Evolutionary conservation across 1,140 invertebrate genomes (phyloP).

Genomic region (Conopomorpha cramerella): DNA sequence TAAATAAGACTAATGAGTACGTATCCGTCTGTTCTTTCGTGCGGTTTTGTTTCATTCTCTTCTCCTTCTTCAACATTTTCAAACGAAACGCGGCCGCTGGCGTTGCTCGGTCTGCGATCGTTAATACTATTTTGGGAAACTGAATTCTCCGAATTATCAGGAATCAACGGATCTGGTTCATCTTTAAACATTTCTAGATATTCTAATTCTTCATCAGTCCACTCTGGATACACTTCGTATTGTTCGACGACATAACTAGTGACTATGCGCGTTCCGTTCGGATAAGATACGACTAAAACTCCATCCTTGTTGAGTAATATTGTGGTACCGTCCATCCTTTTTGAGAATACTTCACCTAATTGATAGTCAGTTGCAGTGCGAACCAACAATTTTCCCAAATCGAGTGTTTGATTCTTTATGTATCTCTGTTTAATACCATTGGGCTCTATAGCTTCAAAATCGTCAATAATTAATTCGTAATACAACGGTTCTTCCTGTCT

Average conservation of each 20-base stretch:
- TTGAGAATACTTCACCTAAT: conserved; percentile 56
- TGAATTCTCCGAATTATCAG: conserved; percentile 17
- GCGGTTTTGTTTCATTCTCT: conserved; percentile 6
- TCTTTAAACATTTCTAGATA: conserved; percentile 18
- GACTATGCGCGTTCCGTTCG: conserved; percentile 58
- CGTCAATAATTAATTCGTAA: conserved; percentile 30
- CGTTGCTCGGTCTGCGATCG: conserved; percentile 3
- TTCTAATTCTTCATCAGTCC: conserved; percentile 30
- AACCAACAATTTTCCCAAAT: conserved; percentile 52
- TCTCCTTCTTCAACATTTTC: conserved; percentile 14
- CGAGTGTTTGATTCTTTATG: conserved; percentile 13
- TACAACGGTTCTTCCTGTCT: conserved; percentile 10
- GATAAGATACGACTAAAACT: conserved; percentile 42
- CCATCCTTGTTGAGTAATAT: conserved; percentile 56
- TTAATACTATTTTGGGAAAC: conserved; percentile 21
- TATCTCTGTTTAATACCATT: conserved; percentile 31
- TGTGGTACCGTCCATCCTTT: conserved; percentile 59
- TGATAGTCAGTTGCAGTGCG: conserved; percentile 56
- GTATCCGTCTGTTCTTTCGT: conserved; percentile 37
- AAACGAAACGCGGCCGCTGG: conserved; percentile 10
- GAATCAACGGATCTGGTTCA: conserved; percentile 8
- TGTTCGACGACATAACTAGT: conserved; percentile 45
- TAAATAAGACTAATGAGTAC: conserved; percentile 51
- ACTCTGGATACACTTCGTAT: conserved; percentile 38
- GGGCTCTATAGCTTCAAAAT: conserved; percentile 34